Conservation (phyloP, 2,113 vertebrate genomes). For the Bambusicola thoracicus region DNA sequence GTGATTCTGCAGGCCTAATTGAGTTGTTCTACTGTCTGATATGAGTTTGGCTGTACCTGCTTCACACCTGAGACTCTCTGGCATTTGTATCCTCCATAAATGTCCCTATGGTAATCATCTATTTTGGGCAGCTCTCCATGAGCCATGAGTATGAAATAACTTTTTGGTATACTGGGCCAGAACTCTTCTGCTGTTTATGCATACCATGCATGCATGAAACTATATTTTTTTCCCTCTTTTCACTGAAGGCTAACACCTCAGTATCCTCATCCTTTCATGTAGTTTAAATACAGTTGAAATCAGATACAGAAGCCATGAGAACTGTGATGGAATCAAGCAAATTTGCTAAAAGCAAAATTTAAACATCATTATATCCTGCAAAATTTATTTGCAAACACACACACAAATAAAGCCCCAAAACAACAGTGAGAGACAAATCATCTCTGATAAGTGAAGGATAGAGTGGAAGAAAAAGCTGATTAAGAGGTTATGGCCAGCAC, state of each 20-base stretch:
- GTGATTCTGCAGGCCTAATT: background rate
- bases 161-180: background rate
- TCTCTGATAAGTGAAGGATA: background rate
- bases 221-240: background rate
- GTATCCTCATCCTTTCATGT: background rate
- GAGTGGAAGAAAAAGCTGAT: background rate
- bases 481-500: background rate
- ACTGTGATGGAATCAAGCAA: background rate
- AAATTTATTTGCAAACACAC: background rate
- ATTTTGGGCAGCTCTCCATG: background rate
- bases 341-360: background rate
- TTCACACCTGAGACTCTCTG: background rate
- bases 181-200: rapidly evolving
- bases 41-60: background rate
- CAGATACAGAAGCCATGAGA: rapidly evolving
- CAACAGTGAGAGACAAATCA: background rate
- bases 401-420: background rate
- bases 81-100: background rate
- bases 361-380: background rate
- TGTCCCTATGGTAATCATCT: background rate
- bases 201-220: background rate
- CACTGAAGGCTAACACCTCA: background rate
- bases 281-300: background rate
- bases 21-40: background rate
- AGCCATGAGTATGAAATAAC: background rate